These are phyloP conservation scores for Solea solea DNA, from an alignment of 2,113 vertebrate genomes.

Conservation along the genomic window DNA sequence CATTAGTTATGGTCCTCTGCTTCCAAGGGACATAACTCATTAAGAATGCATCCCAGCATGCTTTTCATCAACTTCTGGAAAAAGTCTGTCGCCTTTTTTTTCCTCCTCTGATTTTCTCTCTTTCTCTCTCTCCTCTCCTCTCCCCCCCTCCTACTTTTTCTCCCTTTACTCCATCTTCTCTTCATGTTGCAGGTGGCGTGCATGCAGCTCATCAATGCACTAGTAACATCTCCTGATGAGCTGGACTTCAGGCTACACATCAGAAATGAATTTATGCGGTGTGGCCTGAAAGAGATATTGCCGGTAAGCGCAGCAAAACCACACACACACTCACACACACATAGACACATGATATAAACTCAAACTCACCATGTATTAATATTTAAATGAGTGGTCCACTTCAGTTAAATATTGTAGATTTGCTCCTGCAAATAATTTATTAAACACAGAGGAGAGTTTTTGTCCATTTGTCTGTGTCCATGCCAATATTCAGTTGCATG, in stretches of 20 bases:
- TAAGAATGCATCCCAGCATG: constrained; percentile 62
- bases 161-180: constrained; percentile 53
- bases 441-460: constrained; percentile 62
- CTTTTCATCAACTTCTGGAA: constrained; percentile 66
- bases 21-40: constrained; percentile 66
- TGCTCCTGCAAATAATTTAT: constrained; percentile 75
- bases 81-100: constrained; percentile 48
- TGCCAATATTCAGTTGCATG: constrained; percentile 46
- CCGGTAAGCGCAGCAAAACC: constrained; percentile 86
- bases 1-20: constrained; percentile 76
- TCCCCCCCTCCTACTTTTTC: not conserved
- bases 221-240: constrained; percentile 97
- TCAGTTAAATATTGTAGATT: constrained; percentile 77
- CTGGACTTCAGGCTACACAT: constrained; percentile 98
- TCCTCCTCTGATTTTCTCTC: constrained; percentile 19
- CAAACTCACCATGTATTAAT: constrained; percentile 20
- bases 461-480: constrained; percentile 53
- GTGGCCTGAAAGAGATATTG: constrained; percentile 94
- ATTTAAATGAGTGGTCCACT: constrained; percentile 84
- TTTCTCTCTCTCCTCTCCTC: constrained; percentile 33
- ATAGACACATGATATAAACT: constrained; percentile 77
- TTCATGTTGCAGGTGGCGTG: constrained; percentile 90
- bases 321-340: constrained; percentile 23
- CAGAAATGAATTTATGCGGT: constrained; percentile 99
- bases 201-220: constrained; percentile 99